Conservation (phyloP, 2,113 vertebrate species). For the Etheostoma cragini region DNA sequence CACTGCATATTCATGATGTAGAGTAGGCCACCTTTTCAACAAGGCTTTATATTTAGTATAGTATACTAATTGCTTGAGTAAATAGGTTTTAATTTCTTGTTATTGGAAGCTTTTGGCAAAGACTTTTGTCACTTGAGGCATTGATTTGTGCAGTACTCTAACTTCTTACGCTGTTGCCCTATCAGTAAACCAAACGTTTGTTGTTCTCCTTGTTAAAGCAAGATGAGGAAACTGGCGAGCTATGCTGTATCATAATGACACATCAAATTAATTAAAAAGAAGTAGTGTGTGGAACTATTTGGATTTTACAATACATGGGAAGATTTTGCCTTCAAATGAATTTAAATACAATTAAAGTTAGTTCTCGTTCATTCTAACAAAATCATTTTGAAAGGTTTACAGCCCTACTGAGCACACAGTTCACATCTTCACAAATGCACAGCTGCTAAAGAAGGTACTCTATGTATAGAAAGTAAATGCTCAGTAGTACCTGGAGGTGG, state of each 20-base stretch:
- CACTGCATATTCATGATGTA: conserved; percentile 31
- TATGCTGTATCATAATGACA: not conserved
- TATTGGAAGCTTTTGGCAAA: conserved; percentile 15
- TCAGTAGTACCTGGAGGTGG: conserved; percentile 74
- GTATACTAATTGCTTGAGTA: conserved; percentile 42
- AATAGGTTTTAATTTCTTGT: conserved; percentile 19
- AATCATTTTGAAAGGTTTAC: not conserved
- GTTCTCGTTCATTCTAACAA: not conserved
- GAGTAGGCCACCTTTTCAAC: conserved; percentile 16
- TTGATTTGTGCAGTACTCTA: not conserved
- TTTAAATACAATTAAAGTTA: not conserved
- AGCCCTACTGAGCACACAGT: not conserved
- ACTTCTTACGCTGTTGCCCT: not conserved
- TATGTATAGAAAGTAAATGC: not conserved
- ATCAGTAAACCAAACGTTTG: not conserved
- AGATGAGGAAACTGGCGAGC: not conserved
- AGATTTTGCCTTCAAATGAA: not conserved
- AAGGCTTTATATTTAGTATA: not conserved
- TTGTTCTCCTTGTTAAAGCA: conserved; percentile 2
- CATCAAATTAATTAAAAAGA: not conserved
- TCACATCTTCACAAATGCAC: not conserved
- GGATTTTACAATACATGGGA: not conserved
- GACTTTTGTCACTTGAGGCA: not conserved
- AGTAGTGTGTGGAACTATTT: not conserved
- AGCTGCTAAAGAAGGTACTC: not conserved